Conservation (phyloP, 1,140 invertebrate genomes). For the Drosophila quadrilineata region DNA sequence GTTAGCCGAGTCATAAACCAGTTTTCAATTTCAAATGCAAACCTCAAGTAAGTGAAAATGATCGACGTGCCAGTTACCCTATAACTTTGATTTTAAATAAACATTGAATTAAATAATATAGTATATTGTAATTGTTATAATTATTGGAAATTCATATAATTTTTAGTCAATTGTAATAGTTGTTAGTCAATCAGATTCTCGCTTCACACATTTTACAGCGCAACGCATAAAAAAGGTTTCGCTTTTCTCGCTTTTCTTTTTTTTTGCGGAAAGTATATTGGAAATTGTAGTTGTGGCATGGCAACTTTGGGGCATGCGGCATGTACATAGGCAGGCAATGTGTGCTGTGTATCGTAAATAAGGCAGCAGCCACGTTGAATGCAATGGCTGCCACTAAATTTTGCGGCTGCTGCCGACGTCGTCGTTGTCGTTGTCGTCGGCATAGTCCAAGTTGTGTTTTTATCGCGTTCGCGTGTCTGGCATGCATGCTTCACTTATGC, state of each 20-base stretch:
- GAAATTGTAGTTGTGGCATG: slow-evolving; percentile 43
- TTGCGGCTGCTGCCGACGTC: slow-evolving; percentile 11
- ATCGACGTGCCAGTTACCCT: background rate
- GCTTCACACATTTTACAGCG: too few relatives aligned
- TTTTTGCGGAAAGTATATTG: slow-evolving; percentile 61
- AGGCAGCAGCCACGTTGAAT: slow-evolving; percentile 27
- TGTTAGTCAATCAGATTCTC: too few relatives aligned
- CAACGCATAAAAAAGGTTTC: slow-evolving; percentile 14
- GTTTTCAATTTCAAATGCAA: slow-evolving; percentile 56
- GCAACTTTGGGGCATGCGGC: background rate
- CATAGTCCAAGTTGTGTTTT: slow-evolving; percentile 64
- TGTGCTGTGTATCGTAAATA: slow-evolving; percentile 57
- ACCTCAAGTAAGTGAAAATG: background rate
- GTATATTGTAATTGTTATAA: too few relatives aligned
- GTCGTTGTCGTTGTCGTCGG: slow-evolving; percentile 1
- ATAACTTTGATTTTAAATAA: too few relatives aligned
- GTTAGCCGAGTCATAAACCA: slow-evolving; percentile 74
- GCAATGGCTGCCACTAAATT: slow-evolving; percentile 57
- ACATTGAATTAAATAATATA: too few relatives aligned
- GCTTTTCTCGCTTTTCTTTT: too few relatives aligned
- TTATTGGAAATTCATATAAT: too few relatives aligned
- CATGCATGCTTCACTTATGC: slow-evolving; percentile 65
- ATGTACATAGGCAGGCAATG: background rate
- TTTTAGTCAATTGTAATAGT: too few relatives aligned
- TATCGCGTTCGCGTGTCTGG: slow-evolving; percentile 72